These are phyloP conservation scores for Choloepus hoffmanni DNA, from an alignment of 2,113 vertebrate species.

Conservation along the genomic window DNA sequence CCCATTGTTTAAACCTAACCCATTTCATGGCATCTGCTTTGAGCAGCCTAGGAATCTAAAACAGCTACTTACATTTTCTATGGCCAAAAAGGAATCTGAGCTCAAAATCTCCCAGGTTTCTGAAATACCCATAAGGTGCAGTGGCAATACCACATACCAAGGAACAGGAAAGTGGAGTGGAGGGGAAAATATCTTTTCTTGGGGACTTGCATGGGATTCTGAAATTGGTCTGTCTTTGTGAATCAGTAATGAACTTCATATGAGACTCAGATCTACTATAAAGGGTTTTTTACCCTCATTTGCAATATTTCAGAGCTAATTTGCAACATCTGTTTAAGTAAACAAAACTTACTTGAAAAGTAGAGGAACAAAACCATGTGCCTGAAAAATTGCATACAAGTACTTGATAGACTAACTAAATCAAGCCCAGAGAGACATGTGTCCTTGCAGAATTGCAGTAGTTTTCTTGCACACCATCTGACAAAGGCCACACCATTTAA, in stretches of 20 bases:
- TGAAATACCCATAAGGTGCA: conserved; percentile 73
- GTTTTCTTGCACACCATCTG: conserved; percentile 39
- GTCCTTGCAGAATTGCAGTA: conserved; percentile 34
- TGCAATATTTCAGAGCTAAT: conserved; percentile 82
- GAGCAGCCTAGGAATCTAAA: too few species aligned
- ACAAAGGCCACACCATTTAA: conserved; percentile 61
- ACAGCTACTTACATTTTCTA: conserved; percentile 43
- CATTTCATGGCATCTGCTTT: too few species aligned
- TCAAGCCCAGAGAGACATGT: conserved; percentile 70
- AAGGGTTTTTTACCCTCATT: conserved; percentile 75
- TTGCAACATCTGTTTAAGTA: conserved; percentile 83
- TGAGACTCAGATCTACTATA: conserved; percentile 68
- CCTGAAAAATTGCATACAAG: conserved; percentile 72
- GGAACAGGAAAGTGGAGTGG: conserved; percentile 67
- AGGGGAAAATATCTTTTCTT: conserved; percentile 75
- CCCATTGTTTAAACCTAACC: too few species aligned
- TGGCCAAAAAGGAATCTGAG: conserved; percentile 75
- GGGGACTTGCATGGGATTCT: conserved; percentile 72
- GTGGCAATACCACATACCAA: conserved; percentile 68
- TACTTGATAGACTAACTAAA: conserved; percentile 73
- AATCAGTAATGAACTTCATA: conserved; percentile 78
- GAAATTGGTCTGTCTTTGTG: conserved; percentile 71
- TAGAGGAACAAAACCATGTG: conserved; percentile 72
- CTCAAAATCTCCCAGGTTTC: conserved; percentile 77
- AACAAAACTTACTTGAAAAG: conserved; percentile 80